These are phyloP conservation scores for Piliocolobus tephrosceles DNA, from an alignment of 2,113 vertebrate species.

Conservation along the genomic window DNA sequence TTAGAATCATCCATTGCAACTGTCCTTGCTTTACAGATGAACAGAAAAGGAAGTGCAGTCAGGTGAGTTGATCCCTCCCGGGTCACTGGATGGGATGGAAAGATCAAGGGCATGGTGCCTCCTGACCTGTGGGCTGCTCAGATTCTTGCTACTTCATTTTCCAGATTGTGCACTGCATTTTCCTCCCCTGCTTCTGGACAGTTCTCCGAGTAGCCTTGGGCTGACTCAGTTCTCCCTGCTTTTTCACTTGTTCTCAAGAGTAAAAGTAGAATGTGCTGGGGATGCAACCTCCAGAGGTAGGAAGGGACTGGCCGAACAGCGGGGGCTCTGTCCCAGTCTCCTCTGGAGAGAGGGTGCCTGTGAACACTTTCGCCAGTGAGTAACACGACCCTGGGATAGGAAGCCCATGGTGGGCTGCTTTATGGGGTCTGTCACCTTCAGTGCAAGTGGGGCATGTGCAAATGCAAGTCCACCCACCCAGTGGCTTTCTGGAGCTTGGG, in stretches of 20 bases:
- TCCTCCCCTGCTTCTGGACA: not conserved
- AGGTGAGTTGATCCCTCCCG: not conserved
- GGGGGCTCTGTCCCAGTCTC: not conserved
- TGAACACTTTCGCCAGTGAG: not conserved
- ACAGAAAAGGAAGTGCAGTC: accelerated
- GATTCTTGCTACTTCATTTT: not conserved
- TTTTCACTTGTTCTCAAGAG: not conserved
- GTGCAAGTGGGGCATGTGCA: accelerated
- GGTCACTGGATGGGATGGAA: not conserved
- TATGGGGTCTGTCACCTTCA: not conserved
- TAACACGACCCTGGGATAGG: no score
- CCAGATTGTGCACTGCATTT: not conserved
- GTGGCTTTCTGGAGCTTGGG: not conserved
- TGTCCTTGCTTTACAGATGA: not conserved
- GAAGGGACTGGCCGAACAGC: no score
- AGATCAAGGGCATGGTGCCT: accelerated
- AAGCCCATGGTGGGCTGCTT: no score
- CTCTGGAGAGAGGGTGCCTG: no score
- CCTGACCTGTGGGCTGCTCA: accelerated
- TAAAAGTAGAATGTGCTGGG: no score
- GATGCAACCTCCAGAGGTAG: no score
- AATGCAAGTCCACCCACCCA: not conserved
- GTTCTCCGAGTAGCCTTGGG: not conserved
- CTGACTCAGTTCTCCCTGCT: no score
- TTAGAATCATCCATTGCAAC: not conserved